phyloP scores from a whole-genome alignment of 92 coral and sea anemone genomes.

The Diadumene lineata region DNA sequence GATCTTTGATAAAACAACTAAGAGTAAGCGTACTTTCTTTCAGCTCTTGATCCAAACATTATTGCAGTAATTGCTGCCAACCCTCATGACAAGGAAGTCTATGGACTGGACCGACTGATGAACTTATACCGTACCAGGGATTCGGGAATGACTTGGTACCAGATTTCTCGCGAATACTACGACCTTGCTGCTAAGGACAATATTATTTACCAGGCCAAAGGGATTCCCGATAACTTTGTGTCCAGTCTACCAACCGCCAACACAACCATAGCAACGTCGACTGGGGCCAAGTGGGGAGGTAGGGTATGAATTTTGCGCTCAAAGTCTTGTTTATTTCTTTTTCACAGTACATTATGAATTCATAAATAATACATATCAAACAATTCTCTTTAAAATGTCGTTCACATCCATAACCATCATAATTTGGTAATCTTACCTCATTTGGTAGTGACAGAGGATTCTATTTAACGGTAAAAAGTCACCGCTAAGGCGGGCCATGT shows the following conservation, averaged over 20 bases:
- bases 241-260: conserved; percentile 51
- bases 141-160: conserved; percentile 68
- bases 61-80: conserved; percentile 63
- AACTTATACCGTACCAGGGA: conserved; percentile 73
- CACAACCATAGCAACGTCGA: conserved; percentile 48
- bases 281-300: conserved; percentile 91
- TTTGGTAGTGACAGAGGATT: no score
- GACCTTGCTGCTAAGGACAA: conserved; percentile 27
- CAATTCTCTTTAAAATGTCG: no score
- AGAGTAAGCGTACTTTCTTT: background rate
- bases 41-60: conserved; percentile 65
- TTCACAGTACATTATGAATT: no score
- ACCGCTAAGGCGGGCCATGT: no score
- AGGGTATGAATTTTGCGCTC: background rate
- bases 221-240: conserved; percentile 74
- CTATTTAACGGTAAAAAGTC: no score
- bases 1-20: no score
- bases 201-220: conserved; percentile 46
- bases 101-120: conserved; percentile 78
- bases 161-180: conserved; percentile 58
- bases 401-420: no score
- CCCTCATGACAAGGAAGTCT: conserved; percentile 49
- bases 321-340: no score
- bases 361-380: no score
- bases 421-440: no score